These are phyloP conservation scores for Luehdorfia chinensis DNA, from an alignment of 1,140 invertebrate genomes.

Conservation along the genomic window DNA sequence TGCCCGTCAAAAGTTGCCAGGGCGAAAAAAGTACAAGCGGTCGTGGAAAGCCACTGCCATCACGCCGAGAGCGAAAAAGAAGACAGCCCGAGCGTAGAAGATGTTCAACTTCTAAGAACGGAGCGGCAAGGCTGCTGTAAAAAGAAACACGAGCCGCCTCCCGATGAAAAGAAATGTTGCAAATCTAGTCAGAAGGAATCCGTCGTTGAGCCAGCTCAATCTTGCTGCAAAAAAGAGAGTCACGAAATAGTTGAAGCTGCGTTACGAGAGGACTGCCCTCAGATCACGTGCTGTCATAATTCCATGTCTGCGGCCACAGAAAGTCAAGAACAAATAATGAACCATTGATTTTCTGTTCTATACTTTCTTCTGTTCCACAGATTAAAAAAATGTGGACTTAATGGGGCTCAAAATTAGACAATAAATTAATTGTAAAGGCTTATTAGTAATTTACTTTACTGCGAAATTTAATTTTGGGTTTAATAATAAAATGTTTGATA, in stretches of 20 bases:
- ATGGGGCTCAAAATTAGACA: constrained; percentile 13
- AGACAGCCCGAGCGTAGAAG: constrained; percentile 54
- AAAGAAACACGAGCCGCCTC: constrained; percentile 38
- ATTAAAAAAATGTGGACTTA: no score
- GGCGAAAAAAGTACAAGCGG: constrained; percentile 34
- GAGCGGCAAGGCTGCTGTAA: constrained; percentile 48
- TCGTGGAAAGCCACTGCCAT: constrained; percentile 24
- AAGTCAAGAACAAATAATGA: constrained; percentile 62
- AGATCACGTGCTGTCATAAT: constrained; percentile 57
- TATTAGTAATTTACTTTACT: no score
- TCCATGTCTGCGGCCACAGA: constrained; percentile 34
- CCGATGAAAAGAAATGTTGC: constrained; percentile 38
- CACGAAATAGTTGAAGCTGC: constrained; percentile 12
- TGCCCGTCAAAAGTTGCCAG: constrained; percentile 60
- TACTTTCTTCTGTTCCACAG: neutral
- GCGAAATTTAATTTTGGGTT: no score
- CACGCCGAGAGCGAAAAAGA: constrained; percentile 49
- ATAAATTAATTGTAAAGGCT: constrained; percentile 3
- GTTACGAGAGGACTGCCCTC: constrained; percentile 48
- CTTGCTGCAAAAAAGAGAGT: constrained; percentile 24
- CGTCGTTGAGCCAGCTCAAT: constrained; percentile 24
- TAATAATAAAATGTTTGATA: no score
- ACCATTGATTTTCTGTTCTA: constrained; percentile 1
- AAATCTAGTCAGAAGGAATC: constrained; percentile 36
- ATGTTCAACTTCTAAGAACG: constrained; percentile 45